Evolutionary conservation across 92 coral and sea anemone species (phyloP).

Genomic region (Virgularia gustaviana): DNA sequence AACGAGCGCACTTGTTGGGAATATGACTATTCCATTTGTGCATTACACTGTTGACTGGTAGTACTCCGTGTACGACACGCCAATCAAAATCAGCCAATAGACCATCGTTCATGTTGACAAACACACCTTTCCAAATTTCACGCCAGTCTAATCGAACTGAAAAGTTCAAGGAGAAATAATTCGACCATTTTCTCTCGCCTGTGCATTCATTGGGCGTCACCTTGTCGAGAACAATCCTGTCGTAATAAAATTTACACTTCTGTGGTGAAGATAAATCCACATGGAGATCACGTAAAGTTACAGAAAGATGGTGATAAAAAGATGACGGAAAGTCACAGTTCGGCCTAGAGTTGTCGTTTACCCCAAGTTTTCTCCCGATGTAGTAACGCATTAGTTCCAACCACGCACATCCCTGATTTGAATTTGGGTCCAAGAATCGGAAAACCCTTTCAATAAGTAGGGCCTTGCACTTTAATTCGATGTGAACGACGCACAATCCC

Average conservation of each 20-base stretch:
- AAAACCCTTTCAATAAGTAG: background rate
- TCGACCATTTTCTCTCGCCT: background rate
- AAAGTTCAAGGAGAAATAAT: too few relatives aligned
- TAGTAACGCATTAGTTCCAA: background rate
- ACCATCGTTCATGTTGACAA: slow-evolving; percentile 1
- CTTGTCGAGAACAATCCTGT: background rate
- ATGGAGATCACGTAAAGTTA: background rate
- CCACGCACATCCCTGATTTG: background rate
- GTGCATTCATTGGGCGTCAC: background rate
- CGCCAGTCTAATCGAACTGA: background rate
- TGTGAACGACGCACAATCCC: background rate
- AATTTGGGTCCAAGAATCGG: background rate
- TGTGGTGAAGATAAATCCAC: background rate
- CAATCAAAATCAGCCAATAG: slow-evolving; percentile 10
- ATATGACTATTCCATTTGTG: background rate
- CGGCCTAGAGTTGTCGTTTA: background rate
- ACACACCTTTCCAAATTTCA: slow-evolving; percentile 5
- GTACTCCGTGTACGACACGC: slow-evolving; percentile 40
- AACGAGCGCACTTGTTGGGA: background rate
- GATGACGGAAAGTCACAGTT: background rate
- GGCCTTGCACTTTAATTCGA: background rate
- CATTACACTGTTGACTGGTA: background rate
- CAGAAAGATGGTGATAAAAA: background rate
- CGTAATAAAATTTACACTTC: background rate
- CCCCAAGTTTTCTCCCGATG: background rate